phyloP scores from a whole-genome alignment of 2,113 vertebrate genomes.

The Scomber colias region DNA sequence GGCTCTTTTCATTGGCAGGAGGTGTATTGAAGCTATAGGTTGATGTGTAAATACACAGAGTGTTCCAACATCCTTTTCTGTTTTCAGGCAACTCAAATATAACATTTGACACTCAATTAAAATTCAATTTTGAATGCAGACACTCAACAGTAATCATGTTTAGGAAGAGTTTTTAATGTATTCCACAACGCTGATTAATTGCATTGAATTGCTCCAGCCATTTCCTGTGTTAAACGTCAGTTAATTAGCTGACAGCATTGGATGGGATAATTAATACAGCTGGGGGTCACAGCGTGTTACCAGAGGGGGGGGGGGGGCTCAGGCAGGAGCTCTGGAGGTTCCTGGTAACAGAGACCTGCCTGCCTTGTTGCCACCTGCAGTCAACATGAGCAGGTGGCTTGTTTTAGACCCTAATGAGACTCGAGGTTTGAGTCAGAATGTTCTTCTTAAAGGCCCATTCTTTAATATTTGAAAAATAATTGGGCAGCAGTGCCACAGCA shows the following conservation, averaged over 20 bases:
- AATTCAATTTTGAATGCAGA: slow-evolving; percentile 67
- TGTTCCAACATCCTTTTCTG: neutral
- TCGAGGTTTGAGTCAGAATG: slow-evolving; percentile 13
- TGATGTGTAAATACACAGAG: neutral
- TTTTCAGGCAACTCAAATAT: slow-evolving; percentile 48
- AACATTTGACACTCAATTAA: slow-evolving; percentile 64
- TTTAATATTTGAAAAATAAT: slow-evolving; percentile 30
- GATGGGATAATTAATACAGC: slow-evolving; percentile 84
- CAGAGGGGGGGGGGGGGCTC: slow-evolving; percentile 4
- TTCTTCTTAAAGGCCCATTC: slow-evolving; percentile 14
- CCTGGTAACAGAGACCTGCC: slow-evolving; percentile 44
- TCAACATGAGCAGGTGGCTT: slow-evolving; percentile 16
- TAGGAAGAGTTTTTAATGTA: slow-evolving; percentile 72
- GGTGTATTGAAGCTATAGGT: slow-evolving; percentile 13
- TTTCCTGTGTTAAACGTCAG: slow-evolving; percentile 81
- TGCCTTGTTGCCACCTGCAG: slow-evolving; percentile 41
- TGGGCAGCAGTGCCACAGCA: neutral
- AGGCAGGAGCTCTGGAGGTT: slow-evolving; percentile 30
- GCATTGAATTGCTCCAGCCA: slow-evolving; percentile 70
- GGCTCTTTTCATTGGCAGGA: slow-evolving; percentile 16
- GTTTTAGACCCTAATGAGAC: slow-evolving; percentile 44
- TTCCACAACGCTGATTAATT: slow-evolving; percentile 82
- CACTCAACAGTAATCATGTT: slow-evolving; percentile 69
- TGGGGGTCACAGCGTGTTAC: slow-evolving; percentile 65
- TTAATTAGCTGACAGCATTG: slow-evolving; percentile 85